Evolutionary conservation across 2,888 invertebrate genomes (phyloP).

Genomic region (Plagodis dolabraria): DNA sequence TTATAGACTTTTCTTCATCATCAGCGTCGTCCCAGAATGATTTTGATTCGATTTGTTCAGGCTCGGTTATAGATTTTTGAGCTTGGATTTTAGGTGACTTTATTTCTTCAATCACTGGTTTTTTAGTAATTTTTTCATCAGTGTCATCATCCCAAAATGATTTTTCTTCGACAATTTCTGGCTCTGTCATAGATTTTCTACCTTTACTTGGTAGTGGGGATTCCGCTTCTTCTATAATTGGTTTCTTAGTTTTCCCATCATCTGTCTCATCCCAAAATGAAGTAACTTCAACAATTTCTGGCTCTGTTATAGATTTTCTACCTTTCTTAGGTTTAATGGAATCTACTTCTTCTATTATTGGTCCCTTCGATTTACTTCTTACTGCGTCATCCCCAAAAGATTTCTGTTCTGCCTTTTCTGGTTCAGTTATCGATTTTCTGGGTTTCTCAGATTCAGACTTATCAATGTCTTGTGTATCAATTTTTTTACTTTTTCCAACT

Average conservation of each 20-base stretch:
- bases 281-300: conserved; percentile 59
- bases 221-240: conserved; percentile 47
- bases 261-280: conserved; percentile 64
- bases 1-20: conserved; percentile 53
- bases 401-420: conserved; percentile 60
- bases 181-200: conserved; percentile 57
- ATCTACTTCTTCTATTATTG: conserved; percentile 47
- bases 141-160: conserved; percentile 67
- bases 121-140: conserved; percentile 54
- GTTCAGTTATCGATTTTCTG: conserved; percentile 52
- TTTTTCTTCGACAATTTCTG: conserved; percentile 60
- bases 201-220: conserved; percentile 34
- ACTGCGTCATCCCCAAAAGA: conserved; percentile 59
- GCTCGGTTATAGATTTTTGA: conserved; percentile 51
- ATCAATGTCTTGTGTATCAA: conserved; percentile 51
- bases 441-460: conserved; percentile 42
- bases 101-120: conserved; percentile 54
- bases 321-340: conserved; percentile 34
- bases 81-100: conserved; percentile 48
- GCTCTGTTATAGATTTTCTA: conserved; percentile 57
- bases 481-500: conserved; percentile 54
- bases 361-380: conserved; percentile 50
- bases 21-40: conserved; percentile 62
- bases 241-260: conserved; percentile 51
- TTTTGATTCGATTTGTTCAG: conserved; percentile 57